Evolutionary conservation across 2,797 vertebrate species (phyloP).

Genomic region (Notolepis coatsorum): DNA sequence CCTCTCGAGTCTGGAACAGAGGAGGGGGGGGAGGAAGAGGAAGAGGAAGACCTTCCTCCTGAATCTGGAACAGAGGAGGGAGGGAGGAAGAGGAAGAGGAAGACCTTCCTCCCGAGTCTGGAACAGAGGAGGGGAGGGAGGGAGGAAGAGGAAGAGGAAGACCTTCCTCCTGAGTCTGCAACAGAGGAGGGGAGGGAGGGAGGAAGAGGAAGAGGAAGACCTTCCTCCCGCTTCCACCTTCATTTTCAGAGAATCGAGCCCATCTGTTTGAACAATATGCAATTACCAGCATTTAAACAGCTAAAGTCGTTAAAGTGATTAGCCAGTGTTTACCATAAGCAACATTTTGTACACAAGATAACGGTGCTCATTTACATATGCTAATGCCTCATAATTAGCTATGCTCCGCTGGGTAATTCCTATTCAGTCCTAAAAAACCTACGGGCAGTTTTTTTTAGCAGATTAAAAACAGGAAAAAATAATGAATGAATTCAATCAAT

Average conservation of each 20-base stretch:
- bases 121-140: no score
- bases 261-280: constrained; percentile 76
- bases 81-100: no score
- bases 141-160: no score
- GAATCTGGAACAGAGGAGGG: no score
- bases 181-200: no score
- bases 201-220: constrained; percentile 33
- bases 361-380: constrained; percentile 81
- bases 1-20: no score
- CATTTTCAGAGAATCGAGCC: constrained; percentile 48
- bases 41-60: no score
- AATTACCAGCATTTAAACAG: constrained; percentile 81
- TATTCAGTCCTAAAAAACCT: constrained; percentile 76
- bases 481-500: constrained; percentile 81
- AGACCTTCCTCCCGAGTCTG: no score
- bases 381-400: constrained; percentile 81
- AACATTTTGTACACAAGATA: constrained; percentile 84
- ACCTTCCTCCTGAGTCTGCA: no score
- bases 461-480: constrained; percentile 70
- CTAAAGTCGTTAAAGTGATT: constrained; percentile 81
- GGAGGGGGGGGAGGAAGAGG: no score
- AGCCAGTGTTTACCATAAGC: constrained; percentile 81
- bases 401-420: constrained; percentile 74
- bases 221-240: constrained; percentile 29
- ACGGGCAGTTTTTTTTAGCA: constrained; percentile 58